Percentiles rank a stretch among this genome's conserved stretches.
Evolutionary conservation across 1,140 invertebrate genomes (phyloP).

Genomic region (Drosophila ercepeae): DNA sequence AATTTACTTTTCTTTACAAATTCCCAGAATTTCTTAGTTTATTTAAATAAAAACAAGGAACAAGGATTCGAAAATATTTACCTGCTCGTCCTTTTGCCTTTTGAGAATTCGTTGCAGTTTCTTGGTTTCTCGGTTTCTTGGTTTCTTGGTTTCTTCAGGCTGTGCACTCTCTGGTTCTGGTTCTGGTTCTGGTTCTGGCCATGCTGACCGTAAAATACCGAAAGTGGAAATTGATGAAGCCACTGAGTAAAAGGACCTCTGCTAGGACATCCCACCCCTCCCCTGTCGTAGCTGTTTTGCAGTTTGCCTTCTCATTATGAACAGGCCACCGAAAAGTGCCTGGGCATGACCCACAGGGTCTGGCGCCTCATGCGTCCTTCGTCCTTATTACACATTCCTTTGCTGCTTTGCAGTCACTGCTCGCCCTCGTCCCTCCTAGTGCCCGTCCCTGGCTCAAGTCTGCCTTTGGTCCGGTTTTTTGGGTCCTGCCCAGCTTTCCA

Average conservation of each 20-base stretch:
- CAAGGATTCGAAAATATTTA: not conserved
- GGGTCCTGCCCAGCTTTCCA: constrained; percentile 29
- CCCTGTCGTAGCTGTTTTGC: not conserved
- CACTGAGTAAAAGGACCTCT: constrained; percentile 13
- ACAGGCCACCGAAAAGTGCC: constrained; percentile 51
- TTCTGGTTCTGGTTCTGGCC: not conserved
- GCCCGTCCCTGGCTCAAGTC: constrained; percentile 16
- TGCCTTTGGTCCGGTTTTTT: constrained; percentile 42
- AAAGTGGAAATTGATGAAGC: constrained; percentile 46
- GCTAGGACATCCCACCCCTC: not conserved
- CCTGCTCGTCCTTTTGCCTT: not conserved
- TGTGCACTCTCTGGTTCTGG: constrained; percentile 7
- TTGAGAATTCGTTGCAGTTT: constrained; percentile 20
- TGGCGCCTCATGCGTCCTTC: constrained; percentile 53
- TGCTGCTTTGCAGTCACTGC: constrained; percentile 30
- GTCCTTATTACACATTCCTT: constrained; percentile 71
- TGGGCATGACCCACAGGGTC: constrained; percentile 74
- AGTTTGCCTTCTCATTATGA: constrained; percentile 74
- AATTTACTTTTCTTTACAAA: too few relatives aligned
- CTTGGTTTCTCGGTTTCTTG: constrained; percentile 6
- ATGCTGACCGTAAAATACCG: constrained; percentile 24
- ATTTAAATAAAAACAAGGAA: not conserved
- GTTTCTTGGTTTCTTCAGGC: too few relatives aligned
- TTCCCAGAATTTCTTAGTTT: not conserved
- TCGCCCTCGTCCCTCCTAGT: not conserved